A percentile compares a stretch with the other conserved stretches of the same genome.
These are phyloP conservation scores for Cyanistes caeruleus DNA, from an alignment of 2,113 vertebrate species.

Conservation along the genomic window DNA sequence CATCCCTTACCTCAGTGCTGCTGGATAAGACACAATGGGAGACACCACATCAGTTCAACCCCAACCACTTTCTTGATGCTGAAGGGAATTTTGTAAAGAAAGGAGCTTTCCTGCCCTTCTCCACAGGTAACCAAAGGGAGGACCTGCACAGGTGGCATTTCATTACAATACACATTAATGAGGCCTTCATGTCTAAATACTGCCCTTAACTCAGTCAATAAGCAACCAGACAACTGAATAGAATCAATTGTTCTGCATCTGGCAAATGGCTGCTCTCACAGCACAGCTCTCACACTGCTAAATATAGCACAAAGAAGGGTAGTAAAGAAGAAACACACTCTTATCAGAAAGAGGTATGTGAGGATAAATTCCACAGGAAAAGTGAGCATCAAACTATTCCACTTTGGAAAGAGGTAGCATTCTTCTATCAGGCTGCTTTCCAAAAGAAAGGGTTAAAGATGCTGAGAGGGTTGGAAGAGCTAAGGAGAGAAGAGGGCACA, in stretches of 20 bases:
- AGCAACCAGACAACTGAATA: not conserved
- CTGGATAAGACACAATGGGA: slow-evolving; percentile 79
- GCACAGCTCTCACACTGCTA: not conserved
- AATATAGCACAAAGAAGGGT: not conserved
- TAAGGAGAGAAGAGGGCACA: not conserved
- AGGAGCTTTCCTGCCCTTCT: slow-evolving; percentile 80
- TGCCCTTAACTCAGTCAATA: not conserved
- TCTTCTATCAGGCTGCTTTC: not conserved
- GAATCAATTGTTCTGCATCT: not conserved
- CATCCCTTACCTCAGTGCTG: slow-evolving; percentile 78
- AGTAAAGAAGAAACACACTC: not conserved
- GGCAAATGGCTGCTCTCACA: not conserved
- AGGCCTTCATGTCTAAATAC: not conserved
- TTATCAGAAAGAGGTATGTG: not conserved
- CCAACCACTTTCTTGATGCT: slow-evolving; percentile 76
- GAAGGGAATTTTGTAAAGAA: slow-evolving; percentile 76
- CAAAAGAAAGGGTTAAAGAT: not conserved
- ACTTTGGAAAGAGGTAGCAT: not conserved
- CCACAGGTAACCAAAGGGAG: slow-evolving; percentile 59
- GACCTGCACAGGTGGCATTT: not conserved
- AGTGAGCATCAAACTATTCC: not conserved
- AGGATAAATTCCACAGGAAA: not conserved
- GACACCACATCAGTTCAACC: slow-evolving; percentile 79
- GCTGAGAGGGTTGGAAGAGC: not conserved
- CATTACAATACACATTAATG: not conserved